Conservation (phyloP, 2,888 invertebrate species). For the Zygothrica quintamaculata region DNA sequence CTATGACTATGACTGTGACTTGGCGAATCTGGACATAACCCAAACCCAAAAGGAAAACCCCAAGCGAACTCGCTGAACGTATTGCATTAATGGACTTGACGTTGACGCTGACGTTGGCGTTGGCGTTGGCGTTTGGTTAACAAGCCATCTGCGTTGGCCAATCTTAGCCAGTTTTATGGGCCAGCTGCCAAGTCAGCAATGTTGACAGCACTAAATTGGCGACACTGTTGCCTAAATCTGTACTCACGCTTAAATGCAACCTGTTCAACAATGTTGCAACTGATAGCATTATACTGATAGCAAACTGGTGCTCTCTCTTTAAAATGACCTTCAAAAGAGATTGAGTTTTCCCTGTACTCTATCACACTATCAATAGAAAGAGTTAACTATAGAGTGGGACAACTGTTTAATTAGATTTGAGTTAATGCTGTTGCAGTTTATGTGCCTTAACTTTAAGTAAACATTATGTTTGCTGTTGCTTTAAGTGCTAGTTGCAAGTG, state of each 20-base stretch:
- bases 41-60: slow-evolving; percentile 2
- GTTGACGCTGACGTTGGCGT: slow-evolving; percentile 15
- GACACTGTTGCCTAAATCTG: slow-evolving; percentile 76
- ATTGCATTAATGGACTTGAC: slow-evolving; percentile 41
- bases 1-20: slow-evolving; percentile 10
- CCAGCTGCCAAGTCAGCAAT: slow-evolving; percentile 41
- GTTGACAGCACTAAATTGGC: slow-evolving; percentile 59
- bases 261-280: slow-evolving; percentile 68
- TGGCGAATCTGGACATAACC: slow-evolving; percentile 48
- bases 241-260: slow-evolving; percentile 69
- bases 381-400: not conserved
- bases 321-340: slow-evolving; percentile 65
- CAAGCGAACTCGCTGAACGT: not conserved
- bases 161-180: slow-evolving; percentile 52
- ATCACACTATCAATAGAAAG: not conserved
- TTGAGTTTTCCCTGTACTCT: not conserved
- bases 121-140: slow-evolving; percentile 14
- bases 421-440: slow-evolving; percentile 54
- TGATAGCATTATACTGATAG: slow-evolving; percentile 27
- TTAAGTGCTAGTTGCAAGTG: slow-evolving; percentile 13
- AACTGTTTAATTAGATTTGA: slow-evolving; percentile 65
- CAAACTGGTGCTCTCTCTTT: slow-evolving; percentile 23
- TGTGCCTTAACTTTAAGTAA: slow-evolving; percentile 42
- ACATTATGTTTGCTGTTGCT: slow-evolving; percentile 34
- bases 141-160: slow-evolving; percentile 8